These are phyloP conservation scores for Tetramorium parvispinum DNA, from an alignment of 1,140 invertebrate genomes.

Conservation along the genomic window DNA sequence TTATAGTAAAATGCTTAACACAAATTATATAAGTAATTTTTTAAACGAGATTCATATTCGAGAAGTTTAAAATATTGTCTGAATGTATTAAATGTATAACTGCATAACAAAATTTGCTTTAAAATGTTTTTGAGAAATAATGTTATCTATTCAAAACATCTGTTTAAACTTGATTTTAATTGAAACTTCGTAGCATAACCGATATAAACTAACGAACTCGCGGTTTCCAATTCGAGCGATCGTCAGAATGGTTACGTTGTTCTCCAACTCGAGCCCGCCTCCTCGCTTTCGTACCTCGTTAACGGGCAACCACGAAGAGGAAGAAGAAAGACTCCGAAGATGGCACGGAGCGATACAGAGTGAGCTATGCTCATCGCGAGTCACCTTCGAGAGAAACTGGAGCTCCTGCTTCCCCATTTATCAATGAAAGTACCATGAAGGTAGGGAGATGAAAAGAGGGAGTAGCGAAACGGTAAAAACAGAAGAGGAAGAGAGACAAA, in stretches of 20 bases:
- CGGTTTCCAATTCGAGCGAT: constrained; percentile 69
- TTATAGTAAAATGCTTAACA: neutral
- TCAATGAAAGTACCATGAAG: constrained; percentile 73
- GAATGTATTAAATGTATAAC: too few species aligned
- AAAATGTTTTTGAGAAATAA: constrained; percentile 7
- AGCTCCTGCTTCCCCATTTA: constrained; percentile 77
- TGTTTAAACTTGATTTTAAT: constrained; percentile 14
- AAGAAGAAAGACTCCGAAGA: constrained; percentile 70
- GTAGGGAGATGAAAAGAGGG: constrained; percentile 33
- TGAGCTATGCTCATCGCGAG: constrained; percentile 74
- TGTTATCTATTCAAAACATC: constrained; percentile 26
- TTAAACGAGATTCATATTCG: neutral
- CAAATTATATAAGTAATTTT: neutral
- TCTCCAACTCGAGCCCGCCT: constrained; percentile 45
- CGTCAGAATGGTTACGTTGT: constrained; percentile 64
- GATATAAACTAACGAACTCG: constrained; percentile 54
- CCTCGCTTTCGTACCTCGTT: constrained; percentile 68
- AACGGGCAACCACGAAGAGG: constrained; percentile 62
- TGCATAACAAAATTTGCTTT: neutral
- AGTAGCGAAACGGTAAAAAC: neutral
- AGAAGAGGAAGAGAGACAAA: constrained; percentile 21
- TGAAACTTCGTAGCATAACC: constrained; percentile 29
- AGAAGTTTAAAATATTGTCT: neutral
- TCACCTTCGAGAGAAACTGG: constrained; percentile 74
- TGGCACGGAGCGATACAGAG: constrained; percentile 71